phyloP scores from a whole-genome alignment of 2,113 vertebrate species.

The sheep (Ovis aries) region DNA sequence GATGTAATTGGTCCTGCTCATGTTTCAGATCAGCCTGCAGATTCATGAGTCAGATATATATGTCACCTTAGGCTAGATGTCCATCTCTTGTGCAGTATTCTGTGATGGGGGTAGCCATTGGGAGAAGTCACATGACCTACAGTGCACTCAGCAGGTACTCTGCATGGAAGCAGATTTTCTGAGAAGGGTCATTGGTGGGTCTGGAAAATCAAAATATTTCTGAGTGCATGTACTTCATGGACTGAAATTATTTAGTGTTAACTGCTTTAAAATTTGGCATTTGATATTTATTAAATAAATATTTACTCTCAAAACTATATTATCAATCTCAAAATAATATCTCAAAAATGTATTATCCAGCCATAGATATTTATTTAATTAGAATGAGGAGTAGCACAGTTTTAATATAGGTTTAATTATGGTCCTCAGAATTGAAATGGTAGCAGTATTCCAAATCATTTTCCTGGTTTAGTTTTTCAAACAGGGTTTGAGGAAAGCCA shows the following conservation, averaged over 20 bases:
- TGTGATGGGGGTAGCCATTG: neutral
- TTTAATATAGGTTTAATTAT: neutral
- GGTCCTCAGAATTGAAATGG: neutral
- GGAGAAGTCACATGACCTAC: neutral
- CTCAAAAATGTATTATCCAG: neutral
- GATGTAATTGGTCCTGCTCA: neutral
- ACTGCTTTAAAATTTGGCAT: neutral
- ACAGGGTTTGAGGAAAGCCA: neutral
- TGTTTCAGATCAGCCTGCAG: neutral
- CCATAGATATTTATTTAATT: neutral
- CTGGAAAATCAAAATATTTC: neutral
- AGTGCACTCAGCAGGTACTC: neutral
- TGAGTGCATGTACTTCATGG: neutral
- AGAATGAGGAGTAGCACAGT: neutral
- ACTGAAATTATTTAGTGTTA: neutral
- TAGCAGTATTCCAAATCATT: neutral
- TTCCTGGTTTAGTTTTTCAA: neutral
- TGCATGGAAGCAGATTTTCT: neutral
- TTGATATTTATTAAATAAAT: conserved; percentile 21
- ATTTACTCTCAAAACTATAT: neutral
- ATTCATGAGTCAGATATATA: neutral
- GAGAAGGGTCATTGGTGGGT: neutral
- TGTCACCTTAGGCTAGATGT: neutral
- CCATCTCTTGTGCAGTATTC: neutral
- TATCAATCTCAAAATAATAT: neutral